Percentiles rank a stretch among this genome's conserved stretches.
phyloP scores from a whole-genome alignment of 2,797 vertebrate genomes.

The Phataginus tricuspis region DNA sequence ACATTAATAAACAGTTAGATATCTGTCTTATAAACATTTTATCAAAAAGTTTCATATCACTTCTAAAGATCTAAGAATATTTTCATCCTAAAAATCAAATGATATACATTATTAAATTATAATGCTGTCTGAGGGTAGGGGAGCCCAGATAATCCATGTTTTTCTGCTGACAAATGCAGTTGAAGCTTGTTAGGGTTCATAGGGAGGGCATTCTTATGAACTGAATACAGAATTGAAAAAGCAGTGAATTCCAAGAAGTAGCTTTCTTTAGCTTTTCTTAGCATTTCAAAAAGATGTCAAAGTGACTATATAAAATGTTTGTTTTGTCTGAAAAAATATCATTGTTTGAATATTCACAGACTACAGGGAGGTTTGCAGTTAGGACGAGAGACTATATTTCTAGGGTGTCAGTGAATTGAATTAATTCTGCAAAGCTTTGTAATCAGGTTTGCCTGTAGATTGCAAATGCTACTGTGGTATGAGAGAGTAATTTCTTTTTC shows the following conservation, averaged over 20 bases:
- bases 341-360: constrained; percentile 10
- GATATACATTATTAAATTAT: constrained; percentile 32
- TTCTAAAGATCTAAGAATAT: constrained; percentile 9
- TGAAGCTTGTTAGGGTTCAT: neutral
- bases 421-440: neutral
- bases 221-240: constrained; percentile 29
- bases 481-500: neutral
- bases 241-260: constrained; percentile 38
- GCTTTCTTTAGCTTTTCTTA: constrained; percentile 56
- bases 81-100: constrained; percentile 30
- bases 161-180: constrained; percentile 30
- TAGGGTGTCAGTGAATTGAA: neutral
- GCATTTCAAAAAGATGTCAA: constrained; percentile 69
- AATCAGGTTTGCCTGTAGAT: neutral
- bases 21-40: neutral
- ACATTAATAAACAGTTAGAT: neutral
- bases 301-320: constrained; percentile 53
- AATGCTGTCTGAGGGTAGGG: neutral
- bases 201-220: constrained; percentile 47
- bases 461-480: neutral
- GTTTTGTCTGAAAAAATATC: constrained; percentile 68
- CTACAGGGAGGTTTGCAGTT: neutral
- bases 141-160: neutral
- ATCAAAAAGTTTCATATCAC: neutral
- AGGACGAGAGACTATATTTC: neutral